phyloP scores from a whole-genome alignment of 2,797 vertebrate species.

The Zalophus californianus region DNA sequence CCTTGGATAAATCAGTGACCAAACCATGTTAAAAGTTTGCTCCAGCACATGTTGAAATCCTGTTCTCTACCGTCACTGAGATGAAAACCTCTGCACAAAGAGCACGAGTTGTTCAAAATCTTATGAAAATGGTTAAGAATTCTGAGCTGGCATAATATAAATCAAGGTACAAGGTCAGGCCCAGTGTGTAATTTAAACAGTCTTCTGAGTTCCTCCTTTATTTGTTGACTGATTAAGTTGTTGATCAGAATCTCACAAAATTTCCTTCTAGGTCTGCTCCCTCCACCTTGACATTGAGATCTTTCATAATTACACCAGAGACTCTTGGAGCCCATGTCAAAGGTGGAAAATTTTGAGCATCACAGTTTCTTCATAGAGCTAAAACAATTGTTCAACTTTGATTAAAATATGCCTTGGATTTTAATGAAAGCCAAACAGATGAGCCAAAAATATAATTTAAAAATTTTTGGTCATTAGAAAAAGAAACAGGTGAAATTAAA shows the following conservation, averaged over 20 bases:
- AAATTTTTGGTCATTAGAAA: not conserved
- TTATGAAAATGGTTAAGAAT: not conserved
- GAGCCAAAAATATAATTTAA: not conserved
- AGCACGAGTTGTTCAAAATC: constrained; percentile 9
- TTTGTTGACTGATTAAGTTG: constrained; percentile 66
- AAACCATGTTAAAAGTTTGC: not conserved
- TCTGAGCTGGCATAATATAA: not conserved
- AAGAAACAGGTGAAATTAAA: not conserved
- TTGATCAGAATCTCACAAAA: constrained; percentile 68
- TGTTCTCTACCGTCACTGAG: not conserved
- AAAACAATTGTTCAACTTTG: constrained; percentile 64
- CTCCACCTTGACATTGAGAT: not conserved
- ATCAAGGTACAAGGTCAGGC: constrained; percentile 69
- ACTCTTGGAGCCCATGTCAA: constrained; percentile 45
- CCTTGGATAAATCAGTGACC: not conserved
- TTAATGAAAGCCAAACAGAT: not conserved
- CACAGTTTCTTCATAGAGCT: constrained; percentile 57
- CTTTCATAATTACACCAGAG: constrained; percentile 56
- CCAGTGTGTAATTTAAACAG: constrained; percentile 47
- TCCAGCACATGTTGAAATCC: not conserved
- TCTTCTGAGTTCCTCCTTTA: constrained; percentile 63
- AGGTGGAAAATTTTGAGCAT: constrained; percentile 49
- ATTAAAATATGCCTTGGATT: constrained; percentile 69
- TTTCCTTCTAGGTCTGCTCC: constrained; percentile 70
- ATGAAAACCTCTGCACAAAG: constrained; percentile 50